Base-by-base conservation (phyloP, 2,797 vertebrate genomes). In the Botia kubotai region DNA sequence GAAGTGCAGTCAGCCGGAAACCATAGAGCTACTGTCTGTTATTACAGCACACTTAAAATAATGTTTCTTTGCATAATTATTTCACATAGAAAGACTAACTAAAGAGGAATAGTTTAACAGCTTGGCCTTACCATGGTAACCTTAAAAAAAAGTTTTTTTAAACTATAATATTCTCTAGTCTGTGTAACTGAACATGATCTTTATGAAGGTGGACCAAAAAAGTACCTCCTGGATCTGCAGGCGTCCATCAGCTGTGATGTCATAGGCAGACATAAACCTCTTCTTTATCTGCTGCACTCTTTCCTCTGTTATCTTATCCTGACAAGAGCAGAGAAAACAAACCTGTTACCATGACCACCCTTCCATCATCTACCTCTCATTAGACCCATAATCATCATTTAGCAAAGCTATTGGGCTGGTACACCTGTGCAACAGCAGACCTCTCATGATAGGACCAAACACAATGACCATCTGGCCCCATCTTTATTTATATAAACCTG, bases 141-240 rank as follows among this genome's bases (percentile, higher is more conserved):
- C 3, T 33, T 52, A 16, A 14, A 52, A 14, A 52, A 52, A 52
- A 5, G 13, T 52, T 50, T 50, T 63, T 33, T 33, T n/a, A 66
- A n/a, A 3, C 23, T 36, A 17, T 4, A 36, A 33, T 21, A 52
- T 66, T 23, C 14, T 36, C 48, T 76, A 52, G 0, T 43, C 1
- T 46, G 36, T 8, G 12, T 3, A 29, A 13, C 16, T n/a, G 46
- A 36, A 39, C 11, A 43, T 39, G 55, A 10, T 21, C n/a, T 58
- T 19, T 58, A 21, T 39, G 29, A 66, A 33, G 11, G 52, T 53
- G 16, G 0, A 53, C 16, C 4, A 72, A 67, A 26, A 29, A 23
- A 1, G 7, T 43, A 99, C 98, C 96, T 99, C 96, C 66, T 98
- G 94, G 84, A 99, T 98, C 89, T 94, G 93, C 62, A 98, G 89